Base-by-base conservation (phyloP, 2,888 invertebrate genomes). In the Trichogramma dendrolimi region DNA sequence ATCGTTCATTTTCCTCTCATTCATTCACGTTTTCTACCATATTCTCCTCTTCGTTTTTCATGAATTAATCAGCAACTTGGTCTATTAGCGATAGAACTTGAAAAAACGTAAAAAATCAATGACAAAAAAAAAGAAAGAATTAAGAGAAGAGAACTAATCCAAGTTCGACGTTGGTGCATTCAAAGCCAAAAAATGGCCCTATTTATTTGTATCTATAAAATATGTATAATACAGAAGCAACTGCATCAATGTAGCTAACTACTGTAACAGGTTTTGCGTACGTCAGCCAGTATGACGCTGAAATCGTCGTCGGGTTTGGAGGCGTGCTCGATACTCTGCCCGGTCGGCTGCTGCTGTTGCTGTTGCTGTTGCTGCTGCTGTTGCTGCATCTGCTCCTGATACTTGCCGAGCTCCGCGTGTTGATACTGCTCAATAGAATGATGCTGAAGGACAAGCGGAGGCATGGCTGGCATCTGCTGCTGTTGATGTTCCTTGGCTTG, bases 231-330 rank as follows among this genome's bases (percentile, higher is more conserved):
- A 27, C 27, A 27, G 27, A 2, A 27, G 27, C 27, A 27, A 27
- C 27, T 27, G 27, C 27, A 27, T 27, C 27, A 27, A 27, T 27
- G 27, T 27, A 68, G 76, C 75, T 79, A 81, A 74, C 81, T 91
- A 83, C 91, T 91, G 80, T 91, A 91, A 77, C 91, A 91, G 48
- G 93, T 93, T 79, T 93, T 92, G 68, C 93, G 83, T 54, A 93
- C 93, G 66, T 92, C 92, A 4, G 93, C 93, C 66, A 93, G 82
- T 72, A 93, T 92, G 71, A 92, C 92, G 82, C 92, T 92, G 80
- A 93, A 92, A 76, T 92, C 92, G 67, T 92, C 92, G 68, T 92
- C 92, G 41, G 69, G 59, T 70, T 90, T 86, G n/a, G 81, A 81
- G 55, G 85, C 85, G 61, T 78, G 78, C 57, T 78, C 78, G 47